phyloP scores from a whole-genome alignment of 2,797 vertebrate genomes.

The Mionectes olivaceus region DNA sequence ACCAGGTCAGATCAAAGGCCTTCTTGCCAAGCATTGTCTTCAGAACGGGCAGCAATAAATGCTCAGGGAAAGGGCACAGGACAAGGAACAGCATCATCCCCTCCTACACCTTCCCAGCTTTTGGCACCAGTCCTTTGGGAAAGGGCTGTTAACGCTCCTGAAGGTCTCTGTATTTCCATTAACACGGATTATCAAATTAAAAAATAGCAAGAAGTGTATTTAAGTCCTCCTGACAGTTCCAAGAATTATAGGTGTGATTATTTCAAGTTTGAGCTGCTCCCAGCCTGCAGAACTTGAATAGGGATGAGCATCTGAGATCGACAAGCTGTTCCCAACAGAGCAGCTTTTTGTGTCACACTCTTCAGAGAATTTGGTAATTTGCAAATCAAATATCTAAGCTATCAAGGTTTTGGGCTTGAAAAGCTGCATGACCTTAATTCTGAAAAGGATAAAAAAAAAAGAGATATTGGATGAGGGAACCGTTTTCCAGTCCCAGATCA shows the following conservation, averaged over 20 bases:
- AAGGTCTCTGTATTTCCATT: neutral
- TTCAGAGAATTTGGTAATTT: neutral
- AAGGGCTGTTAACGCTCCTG: neutral
- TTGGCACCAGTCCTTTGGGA: neutral
- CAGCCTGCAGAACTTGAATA: neutral
- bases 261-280: neutral
- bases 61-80: neutral
- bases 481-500: neutral
- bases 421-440: neutral
- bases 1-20: neutral
- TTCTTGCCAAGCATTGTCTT: constrained; percentile 12
- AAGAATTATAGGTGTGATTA: neutral
- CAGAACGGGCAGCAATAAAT: neutral
- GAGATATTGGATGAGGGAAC: neutral
- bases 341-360: neutral
- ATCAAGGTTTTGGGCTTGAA: neutral
- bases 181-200: neutral
- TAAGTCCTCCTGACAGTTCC: neutral
- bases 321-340: neutral
- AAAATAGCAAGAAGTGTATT: neutral
- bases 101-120: neutral
- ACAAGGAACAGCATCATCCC: constrained; percentile 30
- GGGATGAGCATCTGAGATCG: neutral
- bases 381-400: neutral
- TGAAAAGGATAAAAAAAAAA: neutral